Evolutionary conservation across 2,888 invertebrate genomes (phyloP), one percentile per base, ranked within the genome.

Genomic region (Branchellion lobata): DNA sequence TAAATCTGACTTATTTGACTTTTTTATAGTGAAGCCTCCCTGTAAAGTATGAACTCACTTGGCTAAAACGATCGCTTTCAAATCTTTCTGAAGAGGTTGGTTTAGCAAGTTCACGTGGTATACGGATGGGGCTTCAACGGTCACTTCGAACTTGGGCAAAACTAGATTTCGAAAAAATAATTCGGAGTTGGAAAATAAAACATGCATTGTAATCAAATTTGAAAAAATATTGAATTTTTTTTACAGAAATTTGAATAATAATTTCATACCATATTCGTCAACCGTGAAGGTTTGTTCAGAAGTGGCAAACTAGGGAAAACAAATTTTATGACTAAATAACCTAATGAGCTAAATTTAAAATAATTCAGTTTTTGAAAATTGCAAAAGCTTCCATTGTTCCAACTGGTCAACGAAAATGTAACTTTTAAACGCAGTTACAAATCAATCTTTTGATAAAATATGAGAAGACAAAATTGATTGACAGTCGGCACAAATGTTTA

Each of bases 141-240:
- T 68, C 27, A 78, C 78, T 0, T 78, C 68, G 24, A 78, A 78
- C 68, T 68, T 78, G 24, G 78, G 78, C 40, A 78, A 40, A 65
- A 78, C 78, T 78, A 29, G 0, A 78, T 5, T 36, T 18, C 24
- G 21, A 14, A 5, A 57, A 24, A n/a, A 57, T 24, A 18, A 18
- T 57, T 57, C n/a, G 8, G 18, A 47, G 18, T 14, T 47, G 18
- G 18, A 47, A 47, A 47, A 18, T 14, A 8, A 47, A 14, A 14
- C 47, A 14, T 47, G 8, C 18, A 14, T 18, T 14, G 18, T 47
- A 18, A 47, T 14, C 11, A 47, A 47, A 47, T 47, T 47, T 47
- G 18, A 47, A 18, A 47, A 47, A n/a, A n/a, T n/a, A n/a, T n/a
- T n/a, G n/a, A n/a, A n/a, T n/a, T n/a, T n/a, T n/a, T n/a, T 40